Evolutionary conservation across 2,888 invertebrate genomes (phyloP), one percentile per base, ranked within the genome.

Genomic region (Aphodius granarius): DNA sequence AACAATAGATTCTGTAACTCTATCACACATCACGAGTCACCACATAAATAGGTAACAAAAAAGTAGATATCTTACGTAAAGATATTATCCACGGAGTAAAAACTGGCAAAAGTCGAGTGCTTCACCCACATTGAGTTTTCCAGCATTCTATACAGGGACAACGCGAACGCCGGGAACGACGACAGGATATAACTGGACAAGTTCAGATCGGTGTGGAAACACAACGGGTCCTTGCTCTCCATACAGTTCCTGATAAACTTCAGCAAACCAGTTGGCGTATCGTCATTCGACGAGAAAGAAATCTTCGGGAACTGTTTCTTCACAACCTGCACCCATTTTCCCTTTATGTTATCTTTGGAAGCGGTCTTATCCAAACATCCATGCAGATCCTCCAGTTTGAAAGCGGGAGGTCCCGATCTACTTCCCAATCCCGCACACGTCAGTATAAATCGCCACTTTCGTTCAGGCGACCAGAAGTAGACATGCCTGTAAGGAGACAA

Each of bases 391-490:
- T 81, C 79, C 0, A 86, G 76, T 62, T 84, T 80, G 23, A 86
- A 78, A 3, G 81, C 79, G 2, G 83, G 76, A 2, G 77, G 74
- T 18, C 78, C 80, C 0, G 80, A 81, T 17, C 81, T 79, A 6
- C 80, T 79, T 6, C 81, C 81, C 6, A 86, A 78, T 4, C 87
- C 87, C 21, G 86, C 83, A 76, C 87, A 88, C 0, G 85, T 82
- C 62, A 87, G 77, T 16, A 87, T 81, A 75, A 87, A 87, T 17
- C 84, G 79, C 87, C 87, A 87, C 78, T 85, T 86, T 78, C 85
- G 83, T 13, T 83, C 80, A 4, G 79, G 79, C 5, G 82, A 81
- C 86, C 86, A 86, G 79, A 86, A 86, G 75, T 83, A 84, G 9
- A 86, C 82, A 74, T 86, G 86, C 66, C 86, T 86, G 74, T 64